These are phyloP conservation scores for Carassius auratus DNA, from an alignment of 2,113 vertebrate genomes.

Conservation along the genomic window DNA sequence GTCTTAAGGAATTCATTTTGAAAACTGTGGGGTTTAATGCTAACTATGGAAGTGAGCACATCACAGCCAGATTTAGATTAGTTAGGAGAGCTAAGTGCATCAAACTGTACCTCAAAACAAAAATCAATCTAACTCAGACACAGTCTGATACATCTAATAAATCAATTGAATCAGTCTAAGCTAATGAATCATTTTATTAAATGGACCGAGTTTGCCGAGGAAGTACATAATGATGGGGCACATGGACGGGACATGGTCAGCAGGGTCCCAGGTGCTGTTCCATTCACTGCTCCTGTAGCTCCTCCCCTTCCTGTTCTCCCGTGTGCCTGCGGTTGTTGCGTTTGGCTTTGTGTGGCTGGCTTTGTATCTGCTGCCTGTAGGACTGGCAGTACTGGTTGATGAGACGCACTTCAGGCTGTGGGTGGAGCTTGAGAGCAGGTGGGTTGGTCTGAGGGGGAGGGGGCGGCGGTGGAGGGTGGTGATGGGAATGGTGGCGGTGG, in stretches of 20 bases:
- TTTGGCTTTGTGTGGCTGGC: slow-evolving; percentile 58
- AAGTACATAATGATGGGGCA: not conserved
- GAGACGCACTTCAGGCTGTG: slow-evolving; percentile 62
- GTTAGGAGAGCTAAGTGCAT: not conserved
- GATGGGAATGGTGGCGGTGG: slow-evolving; percentile 34
- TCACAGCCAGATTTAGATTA: not conserved
- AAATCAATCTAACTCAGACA: slow-evolving; percentile 25
- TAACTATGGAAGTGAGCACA: not conserved
- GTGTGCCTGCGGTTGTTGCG: slow-evolving; percentile 59
- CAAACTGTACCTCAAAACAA: slow-evolving; percentile 32
- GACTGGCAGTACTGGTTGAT: slow-evolving; percentile 68
- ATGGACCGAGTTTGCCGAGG: not conserved
- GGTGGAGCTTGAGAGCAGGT: slow-evolving; percentile 36
- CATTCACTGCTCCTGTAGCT: slow-evolving; percentile 37
- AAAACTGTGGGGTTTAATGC: not conserved
- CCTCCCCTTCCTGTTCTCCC: slow-evolving; percentile 27
- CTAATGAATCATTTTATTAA: slow-evolving; percentile 5
- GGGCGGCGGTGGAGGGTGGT: slow-evolving; percentile 47
- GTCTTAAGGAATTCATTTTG: not conserved
- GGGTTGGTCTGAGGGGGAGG: slow-evolving; percentile 52
- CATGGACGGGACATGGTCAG: slow-evolving; percentile 25
- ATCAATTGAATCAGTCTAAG: not conserved
- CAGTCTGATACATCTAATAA: slow-evolving; percentile 1
- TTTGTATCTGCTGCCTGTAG: slow-evolving; percentile 59
- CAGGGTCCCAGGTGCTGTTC: not conserved